Percentiles rank a stretch among this genome's conserved stretches.
These are phyloP conservation scores for Aproaerema taeniolella DNA, from an alignment of 2,888 invertebrate genomes.

Conservation along the genomic window DNA sequence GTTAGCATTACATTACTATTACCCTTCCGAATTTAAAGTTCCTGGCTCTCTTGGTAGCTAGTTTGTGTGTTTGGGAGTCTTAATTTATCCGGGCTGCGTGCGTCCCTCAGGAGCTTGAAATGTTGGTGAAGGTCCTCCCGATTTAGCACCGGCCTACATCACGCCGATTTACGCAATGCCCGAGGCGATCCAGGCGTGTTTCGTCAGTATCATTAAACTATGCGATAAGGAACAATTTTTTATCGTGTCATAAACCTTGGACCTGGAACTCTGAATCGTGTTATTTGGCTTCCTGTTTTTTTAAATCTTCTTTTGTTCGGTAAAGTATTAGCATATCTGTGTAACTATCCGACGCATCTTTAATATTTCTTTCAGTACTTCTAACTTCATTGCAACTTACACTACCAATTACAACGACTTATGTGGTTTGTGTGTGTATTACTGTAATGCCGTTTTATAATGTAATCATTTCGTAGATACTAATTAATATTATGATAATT, in stretches of 20 bases:
- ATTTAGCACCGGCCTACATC: conserved; percentile 61
- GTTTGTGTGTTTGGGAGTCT: conserved; percentile 21
- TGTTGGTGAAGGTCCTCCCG: conserved; percentile 72
- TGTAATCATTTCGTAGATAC: no score
- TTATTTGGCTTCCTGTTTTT: conserved; percentile 3
- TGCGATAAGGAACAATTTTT: conserved; percentile 6
- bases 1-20: conserved; percentile 14
- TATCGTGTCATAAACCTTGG: conserved; percentile 15
- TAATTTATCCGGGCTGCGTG: conserved; percentile 32
- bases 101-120: conserved; percentile 50
- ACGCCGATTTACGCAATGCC: conserved; percentile 54
- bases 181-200: conserved; percentile 36
- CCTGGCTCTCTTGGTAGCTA: conserved; percentile 16
- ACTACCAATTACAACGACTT: no score
- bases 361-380: no score
- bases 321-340: no score
- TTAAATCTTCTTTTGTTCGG: no score
- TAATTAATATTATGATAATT: no score
- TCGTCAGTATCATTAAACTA: conserved; percentile 35
- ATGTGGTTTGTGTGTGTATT: no score
- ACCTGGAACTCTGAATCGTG: conserved; percentile 3
- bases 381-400: no score
- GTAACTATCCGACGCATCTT: no score
- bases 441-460: no score
- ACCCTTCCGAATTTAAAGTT: conserved; percentile 24